A percentile compares a stretch with the other conserved stretches of the same genome.
Evolutionary conservation across 2,888 invertebrate genomes (phyloP).

Genomic region (Eilema depressum): DNA sequence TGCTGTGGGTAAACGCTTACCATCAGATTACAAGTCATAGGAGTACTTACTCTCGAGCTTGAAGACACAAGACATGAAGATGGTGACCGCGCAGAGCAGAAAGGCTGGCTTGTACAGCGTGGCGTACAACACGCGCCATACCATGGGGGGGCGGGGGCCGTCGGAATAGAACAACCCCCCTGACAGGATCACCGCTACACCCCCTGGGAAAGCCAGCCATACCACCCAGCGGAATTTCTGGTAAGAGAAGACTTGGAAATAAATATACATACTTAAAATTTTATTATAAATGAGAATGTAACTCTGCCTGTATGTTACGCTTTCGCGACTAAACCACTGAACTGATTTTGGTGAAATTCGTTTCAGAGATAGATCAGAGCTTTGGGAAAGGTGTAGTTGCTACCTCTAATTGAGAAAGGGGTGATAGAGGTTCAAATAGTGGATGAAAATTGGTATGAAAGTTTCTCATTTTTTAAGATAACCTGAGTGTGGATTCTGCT

Average conservation of each 20-base stretch:
- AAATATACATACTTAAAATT: no score
- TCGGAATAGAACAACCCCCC: conserved; percentile 76
- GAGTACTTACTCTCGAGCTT: conserved; percentile 72
- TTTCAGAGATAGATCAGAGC: no score
- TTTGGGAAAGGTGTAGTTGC: no score
- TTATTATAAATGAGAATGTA: no score
- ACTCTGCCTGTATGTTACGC: no score
- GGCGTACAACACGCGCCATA: conserved; percentile 65
- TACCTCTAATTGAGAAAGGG: no score
- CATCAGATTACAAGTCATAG: background rate
- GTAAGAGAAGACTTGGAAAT: conserved; percentile 16
- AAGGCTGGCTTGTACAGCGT: conserved; percentile 71
- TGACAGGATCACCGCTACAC: conserved; percentile 68
- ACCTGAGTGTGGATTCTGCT: no score
- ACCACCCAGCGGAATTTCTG: conserved; percentile 67
- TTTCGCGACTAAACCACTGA: no score
- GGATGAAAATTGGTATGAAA: no score
- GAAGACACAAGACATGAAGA: conserved; percentile 68
- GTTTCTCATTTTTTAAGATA: no score
- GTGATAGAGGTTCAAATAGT: no score
- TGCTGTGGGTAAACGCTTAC: background rate
- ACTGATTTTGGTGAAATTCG: no score
- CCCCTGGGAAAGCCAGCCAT: conserved; percentile 69
- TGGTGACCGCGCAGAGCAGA: conserved; percentile 58
- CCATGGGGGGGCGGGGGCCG: conserved; percentile 39